phyloP scores from a whole-genome alignment of 2,113 vertebrate genomes.

The Neolamprologus caudopunctatus region DNA sequence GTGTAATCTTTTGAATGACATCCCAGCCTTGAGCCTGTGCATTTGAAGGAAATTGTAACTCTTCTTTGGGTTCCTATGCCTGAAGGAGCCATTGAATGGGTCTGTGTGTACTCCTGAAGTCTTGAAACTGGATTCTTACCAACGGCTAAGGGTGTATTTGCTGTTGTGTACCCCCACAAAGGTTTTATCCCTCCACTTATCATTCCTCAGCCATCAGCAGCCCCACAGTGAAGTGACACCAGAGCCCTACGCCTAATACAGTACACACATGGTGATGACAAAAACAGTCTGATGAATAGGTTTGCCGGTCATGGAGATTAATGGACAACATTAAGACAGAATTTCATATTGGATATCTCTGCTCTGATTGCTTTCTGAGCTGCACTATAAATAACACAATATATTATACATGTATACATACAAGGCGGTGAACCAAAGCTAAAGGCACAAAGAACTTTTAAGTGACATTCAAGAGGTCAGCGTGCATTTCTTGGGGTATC shows the following conservation, averaged over 20 bases:
- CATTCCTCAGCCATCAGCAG: constrained; percentile 56
- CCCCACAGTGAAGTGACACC: constrained; percentile 31
- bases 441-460: not conserved
- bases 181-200: constrained; percentile 50
- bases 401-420: not conserved
- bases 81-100: constrained; percentile 3
- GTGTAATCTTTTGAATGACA: not conserved
- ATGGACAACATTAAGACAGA: constrained; percentile 15
- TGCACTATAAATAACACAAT: not conserved
- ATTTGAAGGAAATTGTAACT: not conserved
- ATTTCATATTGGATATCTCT: constrained; percentile 26
- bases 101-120: constrained; percentile 12
- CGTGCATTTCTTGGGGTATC: not conserved
- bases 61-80: not conserved
- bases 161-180: constrained; percentile 27
- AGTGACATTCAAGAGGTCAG: not conserved
- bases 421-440: not conserved
- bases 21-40: not conserved
- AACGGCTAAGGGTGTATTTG: not conserved
- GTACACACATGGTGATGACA: constrained; percentile 44
- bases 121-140: constrained; percentile 44
- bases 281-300: constrained; percentile 15
- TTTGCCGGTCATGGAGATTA: constrained; percentile 19
- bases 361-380: constrained; percentile 22
- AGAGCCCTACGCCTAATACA: constrained; percentile 36